These are phyloP conservation scores for Podilymbus podiceps DNA, from an alignment of 2,113 vertebrate genomes.

Conservation along the genomic window DNA sequence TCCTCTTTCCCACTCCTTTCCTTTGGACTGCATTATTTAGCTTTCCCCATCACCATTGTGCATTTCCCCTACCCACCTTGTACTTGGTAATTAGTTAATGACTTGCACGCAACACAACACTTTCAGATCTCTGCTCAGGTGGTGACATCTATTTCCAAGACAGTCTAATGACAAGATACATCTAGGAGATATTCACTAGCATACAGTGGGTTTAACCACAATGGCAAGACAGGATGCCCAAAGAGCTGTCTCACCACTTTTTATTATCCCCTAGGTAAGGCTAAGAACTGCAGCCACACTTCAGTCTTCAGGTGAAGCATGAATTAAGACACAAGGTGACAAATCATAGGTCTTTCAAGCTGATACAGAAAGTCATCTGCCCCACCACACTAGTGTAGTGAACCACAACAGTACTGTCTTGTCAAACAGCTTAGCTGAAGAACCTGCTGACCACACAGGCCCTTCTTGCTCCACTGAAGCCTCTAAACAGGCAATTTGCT, in stretches of 20 bases:
- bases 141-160: background rate
- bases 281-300: background rate
- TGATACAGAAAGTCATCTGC: background rate
- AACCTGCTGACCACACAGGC: background rate
- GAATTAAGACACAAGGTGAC: background rate
- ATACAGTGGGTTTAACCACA: background rate
- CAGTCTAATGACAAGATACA: background rate
- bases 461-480: too few species aligned
- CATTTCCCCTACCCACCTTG: too few species aligned
- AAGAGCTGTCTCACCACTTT: background rate
- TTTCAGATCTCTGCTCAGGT: background rate
- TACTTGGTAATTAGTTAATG: background rate
- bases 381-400: background rate
- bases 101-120: background rate
- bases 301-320: background rate
- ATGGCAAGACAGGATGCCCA: background rate
- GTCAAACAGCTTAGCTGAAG: background rate
- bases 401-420: background rate
- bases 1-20: too few species aligned
- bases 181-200: background rate
- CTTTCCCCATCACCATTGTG: background rate
- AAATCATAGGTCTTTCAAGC: background rate
- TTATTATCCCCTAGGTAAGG: background rate
- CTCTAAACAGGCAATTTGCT: background rate
- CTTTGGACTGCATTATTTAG: background rate